A percentile compares a stretch with the other conserved stretches of the same genome.
Evolutionary conservation across 1,140 invertebrate genomes (phyloP).

Genomic region (Drosophila punjabiensis): DNA sequence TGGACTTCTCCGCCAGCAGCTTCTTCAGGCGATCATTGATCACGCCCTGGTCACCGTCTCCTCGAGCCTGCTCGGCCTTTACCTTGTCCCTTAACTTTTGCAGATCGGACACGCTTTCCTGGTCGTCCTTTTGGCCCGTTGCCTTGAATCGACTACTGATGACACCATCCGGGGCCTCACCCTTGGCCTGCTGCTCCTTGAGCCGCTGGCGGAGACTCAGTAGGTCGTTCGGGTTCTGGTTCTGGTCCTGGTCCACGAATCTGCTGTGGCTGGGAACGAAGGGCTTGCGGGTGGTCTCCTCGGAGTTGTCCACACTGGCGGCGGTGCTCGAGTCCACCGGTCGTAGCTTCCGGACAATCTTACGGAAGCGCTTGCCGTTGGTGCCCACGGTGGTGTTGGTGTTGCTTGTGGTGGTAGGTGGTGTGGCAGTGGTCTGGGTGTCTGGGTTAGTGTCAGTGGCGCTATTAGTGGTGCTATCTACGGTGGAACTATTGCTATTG

Average conservation of each 20-base stretch:
- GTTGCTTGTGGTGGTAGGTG: conserved; percentile 30
- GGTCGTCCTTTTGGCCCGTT: conserved; percentile 15
- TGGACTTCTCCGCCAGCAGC: conserved; percentile 48
- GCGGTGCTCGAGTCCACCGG: conserved; percentile 33
- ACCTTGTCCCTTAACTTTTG: conserved; percentile 70
- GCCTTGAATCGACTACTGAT: conserved; percentile 41
- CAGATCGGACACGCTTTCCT: conserved; percentile 49
- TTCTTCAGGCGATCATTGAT: conserved; percentile 67
- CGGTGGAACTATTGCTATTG: conserved; percentile 44
- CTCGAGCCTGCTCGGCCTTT: conserved; percentile 60
- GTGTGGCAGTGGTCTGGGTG: conserved; percentile 23
- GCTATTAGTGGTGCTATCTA: conserved; percentile 54
- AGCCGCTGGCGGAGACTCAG: conserved; percentile 60
- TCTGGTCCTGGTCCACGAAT: conserved; percentile 29
- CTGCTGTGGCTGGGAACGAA: conserved; percentile 54
- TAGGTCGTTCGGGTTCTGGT: conserved; percentile 18
- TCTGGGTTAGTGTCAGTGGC: conserved; percentile 53
- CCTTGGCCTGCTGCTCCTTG: conserved; percentile 55
- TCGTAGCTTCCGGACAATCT: conserved; percentile 74
- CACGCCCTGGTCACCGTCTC: conserved; percentile 63
- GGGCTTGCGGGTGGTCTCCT: conserved; percentile 58
- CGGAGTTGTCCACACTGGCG: conserved; percentile 14
- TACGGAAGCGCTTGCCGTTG: conserved; percentile 73
- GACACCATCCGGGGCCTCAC: conserved; percentile 41
- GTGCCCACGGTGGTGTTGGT: conserved; percentile 31